Evolutionary conservation across 1,140 invertebrate genomes (phyloP).

Genomic region (Drosophila parvula): DNA sequence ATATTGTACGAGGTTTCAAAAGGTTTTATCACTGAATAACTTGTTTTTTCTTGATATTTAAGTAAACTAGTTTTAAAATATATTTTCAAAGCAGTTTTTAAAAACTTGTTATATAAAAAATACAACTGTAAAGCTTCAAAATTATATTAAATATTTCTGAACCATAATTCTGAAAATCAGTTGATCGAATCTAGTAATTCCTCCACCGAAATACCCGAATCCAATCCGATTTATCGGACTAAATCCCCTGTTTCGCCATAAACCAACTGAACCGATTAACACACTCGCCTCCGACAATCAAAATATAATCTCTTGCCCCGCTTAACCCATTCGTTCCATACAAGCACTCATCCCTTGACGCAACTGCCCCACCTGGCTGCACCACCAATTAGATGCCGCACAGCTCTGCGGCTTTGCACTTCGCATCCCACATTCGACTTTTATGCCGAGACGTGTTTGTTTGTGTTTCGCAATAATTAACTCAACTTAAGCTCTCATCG

Average conservation of each 20-base stretch:
- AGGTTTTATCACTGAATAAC: no score
- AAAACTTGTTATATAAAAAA: neutral
- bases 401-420: constrained; percentile 42
- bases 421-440: constrained; percentile 37
- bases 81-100: neutral
- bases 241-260: no score
- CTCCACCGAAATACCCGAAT: neutral
- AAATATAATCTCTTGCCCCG: constrained; percentile 23
- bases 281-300: constrained; percentile 16
- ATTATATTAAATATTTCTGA: neutral
- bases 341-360: neutral
- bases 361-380: constrained; percentile 1
- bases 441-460: constrained; percentile 44
- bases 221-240: neutral
- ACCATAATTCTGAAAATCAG: neutral
- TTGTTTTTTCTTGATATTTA: no score
- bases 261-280: constrained; percentile 14
- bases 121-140: neutral
- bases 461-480: constrained; percentile 73
- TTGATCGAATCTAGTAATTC: neutral
- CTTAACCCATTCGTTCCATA: constrained; percentile 20
- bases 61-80: neutral
- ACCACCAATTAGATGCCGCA: constrained; percentile 45
- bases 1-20: no score
- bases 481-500: constrained; percentile 69